Base-by-base conservation (phyloP, 1,140 invertebrate genomes). In the Ips typographus region DNA sequence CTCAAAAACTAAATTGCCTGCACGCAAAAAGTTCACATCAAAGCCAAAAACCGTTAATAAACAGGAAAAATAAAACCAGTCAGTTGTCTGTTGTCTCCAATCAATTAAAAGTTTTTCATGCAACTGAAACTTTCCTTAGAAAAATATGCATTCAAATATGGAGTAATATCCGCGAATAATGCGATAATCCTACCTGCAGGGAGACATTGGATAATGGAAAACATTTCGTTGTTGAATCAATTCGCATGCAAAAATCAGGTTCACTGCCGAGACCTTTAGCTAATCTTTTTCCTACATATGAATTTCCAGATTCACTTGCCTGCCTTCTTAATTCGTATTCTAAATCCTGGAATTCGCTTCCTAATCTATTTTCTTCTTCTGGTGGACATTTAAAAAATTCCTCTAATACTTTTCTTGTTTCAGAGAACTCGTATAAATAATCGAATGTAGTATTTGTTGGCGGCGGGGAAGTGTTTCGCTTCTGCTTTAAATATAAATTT, bases 341-440 rank as follows among this genome's bases (percentile, higher is more conserved):
- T 73, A 95, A 84, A 79, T 95, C 91, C 85, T 79, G 79, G 72
- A 80, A 80, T 72, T 81, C 79, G 8, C 74, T 73, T 62, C 79
- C 77, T 37, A 80, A 70, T 41, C 76, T 69, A 64, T 75, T 88
- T 68, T 86, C 86, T 75, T 88, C 86, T 40, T 84, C 83, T 40
- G 84, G 81, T 69, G 86, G 82, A 77, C 91, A 91, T 80, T 92
- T 92, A 81, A 94, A 95, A 82, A 95, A 95, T 83, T 95, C 93
- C 78, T 95, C 93, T 8, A 95, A 82, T 41, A 95, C 93, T 84
- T 94, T 94, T 58, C 92, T 84, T 7, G 93, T 95, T 80, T 95
- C 93, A 1, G 92, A 94, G 81, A 94, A 94, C 78, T 94, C 93
- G 80, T 94, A 95, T 44, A 94, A 80, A 81, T 94, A 94, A 83